phyloP scores from a whole-genome alignment of 2,797 vertebrate genomes.

The Sylvilagus floridanus region DNA sequence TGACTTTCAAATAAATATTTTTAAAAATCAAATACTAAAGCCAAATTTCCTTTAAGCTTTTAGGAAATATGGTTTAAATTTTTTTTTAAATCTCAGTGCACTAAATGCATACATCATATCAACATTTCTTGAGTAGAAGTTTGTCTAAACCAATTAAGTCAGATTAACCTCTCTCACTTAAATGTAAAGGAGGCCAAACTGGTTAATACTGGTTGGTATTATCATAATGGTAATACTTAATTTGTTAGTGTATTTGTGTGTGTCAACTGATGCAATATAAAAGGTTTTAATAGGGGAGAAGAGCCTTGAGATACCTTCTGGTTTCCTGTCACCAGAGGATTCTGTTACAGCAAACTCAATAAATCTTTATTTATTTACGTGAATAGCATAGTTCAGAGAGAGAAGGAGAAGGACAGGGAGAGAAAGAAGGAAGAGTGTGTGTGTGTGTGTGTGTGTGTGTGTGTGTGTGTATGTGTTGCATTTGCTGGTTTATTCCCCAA shows the following conservation, averaged over 20 bases:
- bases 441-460: no score
- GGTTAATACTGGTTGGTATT: slow-evolving; percentile 4
- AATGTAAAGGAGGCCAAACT: neutral
- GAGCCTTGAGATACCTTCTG: neutral
- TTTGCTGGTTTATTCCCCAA: no score
- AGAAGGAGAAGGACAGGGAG: no score
- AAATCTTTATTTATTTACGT: no score
- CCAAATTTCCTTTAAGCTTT: slow-evolving; percentile 35
- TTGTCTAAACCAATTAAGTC: slow-evolving; percentile 32
- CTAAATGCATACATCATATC: slow-evolving; percentile 44
- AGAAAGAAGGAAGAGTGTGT: no score
- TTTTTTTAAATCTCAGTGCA: neutral
- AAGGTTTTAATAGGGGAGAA: slow-evolving; percentile 36
- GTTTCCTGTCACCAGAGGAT: slow-evolving; percentile 19
- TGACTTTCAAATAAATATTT: no score
- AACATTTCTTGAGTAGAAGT: slow-evolving; percentile 30
- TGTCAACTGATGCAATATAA: neutral
- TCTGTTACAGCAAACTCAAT: slow-evolving; percentile 50
- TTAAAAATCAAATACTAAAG: neutral
- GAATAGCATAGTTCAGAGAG: no score
- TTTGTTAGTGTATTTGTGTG: neutral
- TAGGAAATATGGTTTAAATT: neutral
- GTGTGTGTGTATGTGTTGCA: no score
- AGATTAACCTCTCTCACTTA: slow-evolving; percentile 30
- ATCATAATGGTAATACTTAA: neutral